Conservation (phyloP, 35 echinoderm and acorn worm species). For the Nesometra sesokonis region DNA sequence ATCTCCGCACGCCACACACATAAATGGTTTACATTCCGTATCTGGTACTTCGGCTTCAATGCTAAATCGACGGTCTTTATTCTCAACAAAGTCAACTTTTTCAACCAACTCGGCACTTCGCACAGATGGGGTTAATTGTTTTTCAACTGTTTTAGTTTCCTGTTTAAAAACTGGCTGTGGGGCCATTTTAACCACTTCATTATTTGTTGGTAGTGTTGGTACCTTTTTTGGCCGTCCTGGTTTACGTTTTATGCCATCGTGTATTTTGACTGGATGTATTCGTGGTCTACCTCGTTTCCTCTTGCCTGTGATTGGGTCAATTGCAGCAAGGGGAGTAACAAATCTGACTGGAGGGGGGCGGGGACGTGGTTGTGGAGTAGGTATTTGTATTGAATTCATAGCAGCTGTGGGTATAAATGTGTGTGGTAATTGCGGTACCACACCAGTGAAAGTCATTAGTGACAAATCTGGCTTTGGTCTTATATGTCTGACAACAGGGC, state of each 20-base stretch:
- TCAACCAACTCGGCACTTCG: background rate
- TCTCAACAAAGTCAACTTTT: background rate
- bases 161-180: background rate
- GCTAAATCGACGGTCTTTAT: background rate
- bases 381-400: background rate
- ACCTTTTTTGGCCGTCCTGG: background rate
- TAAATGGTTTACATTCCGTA: background rate
- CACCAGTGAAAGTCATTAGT: background rate
- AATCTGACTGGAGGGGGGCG: background rate
- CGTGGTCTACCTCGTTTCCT: background rate
- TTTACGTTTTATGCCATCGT: background rate
- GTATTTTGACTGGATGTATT: background rate
- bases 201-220: background rate
- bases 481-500: background rate
- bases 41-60: background rate
- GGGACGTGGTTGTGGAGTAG: background rate
- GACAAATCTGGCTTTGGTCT: background rate
- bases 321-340: background rate
- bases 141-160: background rate
- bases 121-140: background rate
- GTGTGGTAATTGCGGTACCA: background rate
- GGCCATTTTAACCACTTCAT: background rate
- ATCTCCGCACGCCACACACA: background rate
- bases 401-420: background rate
- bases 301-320: background rate